Percentiles rank a stretch among this genome's conserved stretches.
Conservation (phyloP, 2,888 invertebrate genomes). For the Lepidocyrtoides sp. region DNA sequence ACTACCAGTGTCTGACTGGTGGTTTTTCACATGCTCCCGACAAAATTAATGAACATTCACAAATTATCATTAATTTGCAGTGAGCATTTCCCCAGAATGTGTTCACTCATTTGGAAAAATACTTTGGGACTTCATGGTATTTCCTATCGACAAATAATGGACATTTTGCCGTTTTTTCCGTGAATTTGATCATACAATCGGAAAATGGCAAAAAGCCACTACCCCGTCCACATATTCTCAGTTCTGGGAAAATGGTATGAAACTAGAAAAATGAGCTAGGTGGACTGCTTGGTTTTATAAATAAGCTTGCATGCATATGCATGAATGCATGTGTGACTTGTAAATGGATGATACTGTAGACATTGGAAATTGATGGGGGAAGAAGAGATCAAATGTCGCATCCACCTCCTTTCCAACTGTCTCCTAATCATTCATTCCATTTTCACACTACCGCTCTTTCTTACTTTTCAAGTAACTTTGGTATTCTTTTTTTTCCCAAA, state of each 20-base stretch:
- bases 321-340: not conserved
- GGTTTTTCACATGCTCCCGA: no score
- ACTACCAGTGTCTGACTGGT: not conserved
- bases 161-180: not conserved
- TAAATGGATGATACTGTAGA: not conserved
- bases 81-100: not conserved
- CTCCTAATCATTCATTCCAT: slow-evolving; percentile 63
- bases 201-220: not conserved
- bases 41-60: not conserved
- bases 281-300: not conserved
- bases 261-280: slow-evolving; percentile 13
- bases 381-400: slow-evolving; percentile 56
- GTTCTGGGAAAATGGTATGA: not conserved
- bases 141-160: not conserved
- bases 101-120: no score
- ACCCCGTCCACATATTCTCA: not conserved
- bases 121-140: not conserved
- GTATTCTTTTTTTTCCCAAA: not conserved
- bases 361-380: slow-evolving; percentile 53
- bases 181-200: not conserved
- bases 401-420: slow-evolving; percentile 36
- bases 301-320: not conserved
- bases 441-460: slow-evolving; percentile 45
- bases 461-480: not conserved
- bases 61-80: not conserved